Evolutionary conservation across 2,888 invertebrate species (phyloP).

Genomic region (Volucella zonaria): DNA sequence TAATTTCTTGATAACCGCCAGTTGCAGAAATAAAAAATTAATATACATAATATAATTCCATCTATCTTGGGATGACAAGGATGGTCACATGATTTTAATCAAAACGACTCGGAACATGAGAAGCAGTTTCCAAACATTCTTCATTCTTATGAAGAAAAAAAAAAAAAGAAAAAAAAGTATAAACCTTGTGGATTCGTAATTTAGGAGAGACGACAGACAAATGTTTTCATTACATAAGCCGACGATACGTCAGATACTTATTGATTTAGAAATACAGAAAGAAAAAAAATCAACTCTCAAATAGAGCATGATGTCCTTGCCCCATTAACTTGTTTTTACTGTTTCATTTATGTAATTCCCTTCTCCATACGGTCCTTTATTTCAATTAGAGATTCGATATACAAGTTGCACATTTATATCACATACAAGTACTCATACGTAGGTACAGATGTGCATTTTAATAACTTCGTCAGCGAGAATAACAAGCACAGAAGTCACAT

Average conservation of each 20-base stretch:
- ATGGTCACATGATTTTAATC: too few relatives aligned
- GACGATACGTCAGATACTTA: not conserved
- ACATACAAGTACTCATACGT: constrained; percentile 49
- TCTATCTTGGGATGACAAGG: too few relatives aligned
- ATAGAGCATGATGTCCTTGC: constrained; percentile 32
- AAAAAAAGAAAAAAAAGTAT: too few relatives aligned
- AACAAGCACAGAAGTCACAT: constrained; percentile 64
- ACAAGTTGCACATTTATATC: not conserved
- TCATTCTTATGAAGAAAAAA: too few relatives aligned
- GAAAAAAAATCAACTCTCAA: not conserved
- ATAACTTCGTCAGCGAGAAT: constrained; percentile 49
- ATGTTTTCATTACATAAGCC: constrained; percentile 27
- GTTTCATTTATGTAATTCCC: not conserved
- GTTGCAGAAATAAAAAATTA: too few relatives aligned
- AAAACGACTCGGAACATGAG: too few relatives aligned
- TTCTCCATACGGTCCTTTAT: not conserved
- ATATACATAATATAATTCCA: too few relatives aligned
- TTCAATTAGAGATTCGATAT: not conserved
- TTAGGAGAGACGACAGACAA: not conserved
- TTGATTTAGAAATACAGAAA: not conserved
- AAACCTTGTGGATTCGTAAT: not conserved
- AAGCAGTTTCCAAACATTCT: too few relatives aligned
- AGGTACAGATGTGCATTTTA: constrained; percentile 45
- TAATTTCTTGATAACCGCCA: too few relatives aligned
- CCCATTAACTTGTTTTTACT: constrained; percentile 3